These are phyloP conservation scores for Ctenopoma kingsleyae DNA, from an alignment of 2,797 vertebrate species.

Conservation along the genomic window DNA sequence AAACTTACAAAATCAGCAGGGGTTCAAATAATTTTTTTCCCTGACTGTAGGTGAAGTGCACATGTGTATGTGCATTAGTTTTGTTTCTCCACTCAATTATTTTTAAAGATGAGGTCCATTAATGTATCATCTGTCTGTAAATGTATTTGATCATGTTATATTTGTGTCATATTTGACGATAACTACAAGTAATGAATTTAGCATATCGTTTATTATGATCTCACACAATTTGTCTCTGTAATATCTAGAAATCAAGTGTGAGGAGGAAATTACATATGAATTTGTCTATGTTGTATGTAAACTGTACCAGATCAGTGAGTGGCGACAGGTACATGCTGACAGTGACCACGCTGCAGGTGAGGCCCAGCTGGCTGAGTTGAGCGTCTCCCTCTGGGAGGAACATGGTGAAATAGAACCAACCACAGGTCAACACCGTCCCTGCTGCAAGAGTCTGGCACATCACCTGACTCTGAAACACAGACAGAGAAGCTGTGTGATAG, in stretches of 20 bases:
- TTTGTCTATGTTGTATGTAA: not conserved
- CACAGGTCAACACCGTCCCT: slow-evolving; percentile 71
- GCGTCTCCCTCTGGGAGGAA: slow-evolving; percentile 65
- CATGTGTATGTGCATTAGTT: too few relatives aligned
- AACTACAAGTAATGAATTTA: not conserved
- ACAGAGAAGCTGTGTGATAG: slow-evolving; percentile 3
- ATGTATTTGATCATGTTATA: too few relatives aligned
- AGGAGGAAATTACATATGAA: not conserved
- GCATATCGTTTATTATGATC: not conserved
- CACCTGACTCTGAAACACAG: slow-evolving; percentile 77
- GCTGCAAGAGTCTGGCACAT: slow-evolving; percentile 78
- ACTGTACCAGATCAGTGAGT: slow-evolving; percentile 85
- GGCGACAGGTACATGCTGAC: slow-evolving; percentile 96
- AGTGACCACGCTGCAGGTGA: slow-evolving; percentile 92
- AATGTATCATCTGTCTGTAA: not conserved
- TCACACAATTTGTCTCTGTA: too few relatives aligned
- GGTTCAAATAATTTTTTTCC: too few relatives aligned
- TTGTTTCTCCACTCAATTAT: too few relatives aligned
- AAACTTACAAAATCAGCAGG: too few relatives aligned
- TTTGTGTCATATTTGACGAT: not conserved
- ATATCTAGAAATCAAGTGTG: not conserved
- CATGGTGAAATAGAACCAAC: slow-evolving; percentile 87
- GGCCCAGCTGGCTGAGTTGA: slow-evolving; percentile 86
- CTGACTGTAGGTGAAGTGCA: too few relatives aligned
- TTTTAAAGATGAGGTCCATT: too few relatives aligned